These are phyloP conservation scores for Drosophila lacertosa DNA, from an alignment of 1,140 invertebrate genomes.

Conservation along the genomic window DNA sequence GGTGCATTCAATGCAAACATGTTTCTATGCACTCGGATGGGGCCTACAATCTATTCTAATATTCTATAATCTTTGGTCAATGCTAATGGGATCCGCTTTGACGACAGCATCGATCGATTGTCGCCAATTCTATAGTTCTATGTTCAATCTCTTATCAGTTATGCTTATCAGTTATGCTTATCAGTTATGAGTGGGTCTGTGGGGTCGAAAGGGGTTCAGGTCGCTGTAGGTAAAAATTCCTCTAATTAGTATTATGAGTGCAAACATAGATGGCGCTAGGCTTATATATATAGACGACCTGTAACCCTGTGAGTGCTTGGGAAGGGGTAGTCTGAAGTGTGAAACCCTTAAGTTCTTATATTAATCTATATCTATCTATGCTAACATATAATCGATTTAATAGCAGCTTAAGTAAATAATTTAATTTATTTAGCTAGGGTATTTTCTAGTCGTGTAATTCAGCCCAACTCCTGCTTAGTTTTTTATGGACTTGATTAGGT, in stretches of 20 bases:
- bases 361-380: too few species aligned
- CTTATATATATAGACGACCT: too few species aligned
- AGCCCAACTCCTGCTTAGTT: not conserved
- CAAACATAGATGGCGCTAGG: conserved; percentile 2
- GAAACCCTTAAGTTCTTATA: too few species aligned
- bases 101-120: conserved; percentile 24
- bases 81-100: conserved; percentile 32
- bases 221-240: conserved; percentile 9
- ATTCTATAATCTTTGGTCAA: conserved; percentile 34
- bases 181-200: too few species aligned
- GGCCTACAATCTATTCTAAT: too few species aligned
- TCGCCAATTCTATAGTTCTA: conserved; percentile 29
- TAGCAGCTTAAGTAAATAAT: not conserved
- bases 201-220: conserved; percentile 7
- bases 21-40: conserved; percentile 26
- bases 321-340: too few species aligned
- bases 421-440: not conserved
- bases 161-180: conserved; percentile 8
- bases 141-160: conserved; percentile 23
- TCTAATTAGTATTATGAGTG: conserved; percentile 12
- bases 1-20: conserved; percentile 25
- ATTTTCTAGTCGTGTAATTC: not conserved
- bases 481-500: not conserved
- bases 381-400: too few species aligned
- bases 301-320: too few species aligned